Evolutionary conservation across 1,140 invertebrate genomes (phyloP).

Genomic region (Hylaeus anthracinus): DNA sequence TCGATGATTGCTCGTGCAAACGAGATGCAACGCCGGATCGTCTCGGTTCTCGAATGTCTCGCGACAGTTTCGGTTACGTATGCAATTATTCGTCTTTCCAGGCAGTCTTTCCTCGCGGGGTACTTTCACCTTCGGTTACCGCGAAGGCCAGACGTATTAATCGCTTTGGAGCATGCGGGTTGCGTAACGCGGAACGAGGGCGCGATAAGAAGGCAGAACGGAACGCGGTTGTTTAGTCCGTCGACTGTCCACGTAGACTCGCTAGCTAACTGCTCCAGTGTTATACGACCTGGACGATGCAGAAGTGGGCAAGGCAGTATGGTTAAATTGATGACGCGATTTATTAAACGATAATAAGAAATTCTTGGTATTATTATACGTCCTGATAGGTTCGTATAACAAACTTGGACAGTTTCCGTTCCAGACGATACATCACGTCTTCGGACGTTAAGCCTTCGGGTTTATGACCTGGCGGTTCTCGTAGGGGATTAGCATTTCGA

Average conservation of each 20-base stretch:
- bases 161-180: background rate
- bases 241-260: background rate
- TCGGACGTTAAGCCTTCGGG: too few species aligned
- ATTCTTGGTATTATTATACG: too few species aligned
- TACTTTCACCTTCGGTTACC: conserved; percentile 1
- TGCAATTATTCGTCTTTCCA: conserved; percentile 7
- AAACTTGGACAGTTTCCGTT: too few species aligned
- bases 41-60: background rate
- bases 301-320: too few species aligned
- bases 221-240: background rate
- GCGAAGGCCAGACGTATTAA: conserved; percentile 9
- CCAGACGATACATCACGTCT: too few species aligned
- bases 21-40: conserved; percentile 24
- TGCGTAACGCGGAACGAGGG: background rate
- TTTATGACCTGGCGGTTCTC: too few species aligned
- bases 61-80: background rate
- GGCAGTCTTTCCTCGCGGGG: background rate
- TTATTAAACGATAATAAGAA: too few species aligned
- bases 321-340: too few species aligned
- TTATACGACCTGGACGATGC: background rate
- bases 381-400: too few species aligned
- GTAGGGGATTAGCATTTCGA: too few species aligned
- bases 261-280: background rate
- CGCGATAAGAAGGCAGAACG: conserved; percentile 5
- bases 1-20: conserved; percentile 46